Conservation (phyloP, 1,140 invertebrate species). For the Muscidifurax raptorellus region DNA sequence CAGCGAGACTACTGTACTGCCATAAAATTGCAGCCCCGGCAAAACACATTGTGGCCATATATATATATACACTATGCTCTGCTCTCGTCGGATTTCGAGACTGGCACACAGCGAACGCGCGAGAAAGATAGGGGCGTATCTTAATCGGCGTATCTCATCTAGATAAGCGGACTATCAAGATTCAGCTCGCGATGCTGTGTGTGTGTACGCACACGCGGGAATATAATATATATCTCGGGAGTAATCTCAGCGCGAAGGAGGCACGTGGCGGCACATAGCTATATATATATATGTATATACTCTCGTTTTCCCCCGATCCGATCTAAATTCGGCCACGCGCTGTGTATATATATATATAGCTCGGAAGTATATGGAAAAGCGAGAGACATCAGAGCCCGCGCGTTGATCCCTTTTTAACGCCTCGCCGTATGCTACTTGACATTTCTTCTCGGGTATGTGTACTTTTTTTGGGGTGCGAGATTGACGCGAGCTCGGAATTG, state of each 20-base stretch:
- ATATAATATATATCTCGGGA: slow-evolving; percentile 57
- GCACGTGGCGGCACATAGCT: slow-evolving; percentile 58
- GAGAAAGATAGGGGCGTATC: slow-evolving; percentile 65
- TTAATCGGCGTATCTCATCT: slow-evolving; percentile 74
- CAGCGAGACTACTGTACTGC: too few relatives aligned
- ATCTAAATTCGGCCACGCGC: slow-evolving; percentile 64
- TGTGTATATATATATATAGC: slow-evolving; percentile 46
- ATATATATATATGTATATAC: too few relatives aligned
- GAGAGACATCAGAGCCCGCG: not conserved
- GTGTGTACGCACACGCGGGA: not conserved
- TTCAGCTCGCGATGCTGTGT: slow-evolving; percentile 56
- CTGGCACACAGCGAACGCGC: too few relatives aligned
- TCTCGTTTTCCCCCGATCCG: slow-evolving; percentile 57
- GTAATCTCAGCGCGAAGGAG: slow-evolving; percentile 61
- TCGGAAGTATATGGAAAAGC: not conserved
- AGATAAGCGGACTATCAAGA: slow-evolving; percentile 72
- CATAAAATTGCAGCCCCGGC: slow-evolving; percentile 11
- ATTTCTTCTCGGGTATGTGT: not conserved
- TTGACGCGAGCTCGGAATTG: not conserved
- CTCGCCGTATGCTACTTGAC: not conserved
- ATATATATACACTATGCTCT: too few relatives aligned
- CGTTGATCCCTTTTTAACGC: not conserved
- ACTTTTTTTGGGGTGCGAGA: not conserved
- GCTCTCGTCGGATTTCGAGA: slow-evolving; percentile 61
- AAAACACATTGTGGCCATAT: not conserved